Percentiles rank a stretch among this genome's conserved stretches.
Conservation (phyloP, 2,113 vertebrate species). For the Oncorhynchus masou region DNA sequence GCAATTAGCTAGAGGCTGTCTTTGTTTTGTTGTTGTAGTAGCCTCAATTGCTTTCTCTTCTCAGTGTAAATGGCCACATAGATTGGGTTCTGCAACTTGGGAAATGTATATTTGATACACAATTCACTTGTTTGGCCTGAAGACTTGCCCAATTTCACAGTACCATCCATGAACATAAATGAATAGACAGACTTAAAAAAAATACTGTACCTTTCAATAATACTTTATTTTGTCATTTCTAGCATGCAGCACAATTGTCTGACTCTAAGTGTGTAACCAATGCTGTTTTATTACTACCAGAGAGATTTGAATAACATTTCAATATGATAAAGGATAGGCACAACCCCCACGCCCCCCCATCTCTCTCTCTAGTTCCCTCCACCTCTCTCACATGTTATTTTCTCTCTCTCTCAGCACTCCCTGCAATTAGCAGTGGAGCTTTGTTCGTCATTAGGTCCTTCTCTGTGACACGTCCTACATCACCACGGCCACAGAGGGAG, state of each 20-base stretch:
- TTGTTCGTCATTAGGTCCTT: conserved; percentile 2
- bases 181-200: no score
- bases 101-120: no score
- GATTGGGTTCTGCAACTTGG: no score
- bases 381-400: neutral
- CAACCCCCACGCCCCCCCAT: no score
- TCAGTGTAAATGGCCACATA: no score
- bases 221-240: no score
- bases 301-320: conserved; percentile 27
- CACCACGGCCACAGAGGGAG: neutral
- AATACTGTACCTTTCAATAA: no score
- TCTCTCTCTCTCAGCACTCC: no score
- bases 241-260: neutral
- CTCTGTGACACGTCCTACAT: conserved; percentile 1
- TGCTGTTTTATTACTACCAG: conserved; percentile 10
- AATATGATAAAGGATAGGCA: conserved; percentile 9
- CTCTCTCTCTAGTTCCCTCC: neutral
- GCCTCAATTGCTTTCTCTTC: conserved; percentile 45
- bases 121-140: no score
- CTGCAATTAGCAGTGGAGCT: conserved; percentile 33
- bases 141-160: no score
- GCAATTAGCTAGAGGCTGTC: conserved; percentile 29
- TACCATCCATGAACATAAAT: no score
- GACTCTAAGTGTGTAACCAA: conserved; percentile 10
- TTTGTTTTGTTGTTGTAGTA: conserved; percentile 34